Conservation (phyloP, 2,797 vertebrate genomes). For the Tinamus major region DNA sequence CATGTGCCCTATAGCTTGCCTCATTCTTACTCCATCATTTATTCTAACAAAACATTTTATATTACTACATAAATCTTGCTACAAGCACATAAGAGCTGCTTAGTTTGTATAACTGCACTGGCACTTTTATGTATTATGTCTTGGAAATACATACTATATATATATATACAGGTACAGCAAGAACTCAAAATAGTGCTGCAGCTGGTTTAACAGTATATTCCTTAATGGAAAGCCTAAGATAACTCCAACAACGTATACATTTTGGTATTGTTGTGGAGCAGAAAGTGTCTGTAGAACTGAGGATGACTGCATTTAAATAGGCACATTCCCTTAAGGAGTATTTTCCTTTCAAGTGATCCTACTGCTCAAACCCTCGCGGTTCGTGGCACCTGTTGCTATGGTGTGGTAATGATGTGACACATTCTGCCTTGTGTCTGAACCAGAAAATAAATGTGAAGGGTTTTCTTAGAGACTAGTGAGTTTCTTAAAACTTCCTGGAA, state of each 20-base stretch:
- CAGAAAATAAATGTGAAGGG: constrained; percentile 26
- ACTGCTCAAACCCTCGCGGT: constrained; percentile 1
- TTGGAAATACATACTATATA: not conserved
- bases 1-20: not conserved
- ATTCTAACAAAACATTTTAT: not conserved
- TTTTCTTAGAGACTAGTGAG: constrained; percentile 10
- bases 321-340: not conserved
- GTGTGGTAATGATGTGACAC: constrained; percentile 28
- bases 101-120: not conserved
- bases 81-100: not conserved
- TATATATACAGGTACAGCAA: not conserved
- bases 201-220: not conserved
- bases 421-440: constrained; percentile 12
- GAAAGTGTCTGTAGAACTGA: not conserved
- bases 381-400: constrained; percentile 8
- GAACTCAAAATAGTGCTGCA: not conserved
- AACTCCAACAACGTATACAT: not conserved
- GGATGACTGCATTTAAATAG: not conserved
- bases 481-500: constrained; percentile 41
- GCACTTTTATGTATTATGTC: not conserved
- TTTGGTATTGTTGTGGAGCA: not conserved
- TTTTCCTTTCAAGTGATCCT: constrained; percentile 1
- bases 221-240: not conserved
- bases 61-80: not conserved
- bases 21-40: not conserved